A percentile compares a stretch with the other conserved stretches of the same genome.
Conservation (phyloP, 2,888 invertebrate species). For the Dorcus parallelipipedus region DNA sequence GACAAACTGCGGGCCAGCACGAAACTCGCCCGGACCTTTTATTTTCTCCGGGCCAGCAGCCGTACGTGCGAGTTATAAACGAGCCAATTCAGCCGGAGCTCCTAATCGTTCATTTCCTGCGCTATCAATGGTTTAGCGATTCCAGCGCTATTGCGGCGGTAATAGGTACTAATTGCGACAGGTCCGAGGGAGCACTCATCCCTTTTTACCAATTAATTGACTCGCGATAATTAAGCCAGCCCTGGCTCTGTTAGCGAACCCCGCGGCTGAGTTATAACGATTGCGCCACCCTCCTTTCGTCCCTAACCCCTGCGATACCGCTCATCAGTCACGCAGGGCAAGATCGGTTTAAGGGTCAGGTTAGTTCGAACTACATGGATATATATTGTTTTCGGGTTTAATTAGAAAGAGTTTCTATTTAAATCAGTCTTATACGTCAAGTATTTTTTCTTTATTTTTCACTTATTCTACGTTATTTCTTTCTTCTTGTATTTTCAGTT, state of each 20-base stretch:
- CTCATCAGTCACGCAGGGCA: constrained; percentile 6
- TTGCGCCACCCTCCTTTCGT: constrained; percentile 25
- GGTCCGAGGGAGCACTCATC: constrained; percentile 36
- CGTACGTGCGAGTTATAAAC: constrained; percentile 13
- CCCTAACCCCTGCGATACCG: constrained; percentile 10
- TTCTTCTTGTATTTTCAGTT: too few relatives aligned
- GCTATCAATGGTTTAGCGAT: constrained; percentile 29
- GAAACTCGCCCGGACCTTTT: not conserved
- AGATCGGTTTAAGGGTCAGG: not conserved
- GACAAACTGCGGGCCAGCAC: too few relatives aligned
- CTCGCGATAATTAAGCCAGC: constrained; percentile 48
- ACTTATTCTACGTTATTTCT: too few relatives aligned
- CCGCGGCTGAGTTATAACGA: constrained; percentile 37
- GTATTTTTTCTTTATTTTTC: too few relatives aligned
- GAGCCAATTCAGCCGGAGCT: constrained; percentile 15
- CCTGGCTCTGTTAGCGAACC: constrained; percentile 41
- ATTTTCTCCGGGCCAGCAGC: not conserved
- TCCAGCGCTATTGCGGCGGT: constrained; percentile 32
- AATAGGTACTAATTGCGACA: constrained; percentile 43
- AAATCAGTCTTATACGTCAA: too few relatives aligned
- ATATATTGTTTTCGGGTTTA: constrained; percentile 3
- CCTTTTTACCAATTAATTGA: constrained; percentile 47
- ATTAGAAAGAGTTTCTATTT: not conserved
- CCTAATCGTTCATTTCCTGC: constrained; percentile 17
- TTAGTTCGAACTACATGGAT: not conserved